Evolutionary conservation across 2,113 vertebrate genomes (phyloP).

Genomic region (Ploceus nigricollis): DNA sequence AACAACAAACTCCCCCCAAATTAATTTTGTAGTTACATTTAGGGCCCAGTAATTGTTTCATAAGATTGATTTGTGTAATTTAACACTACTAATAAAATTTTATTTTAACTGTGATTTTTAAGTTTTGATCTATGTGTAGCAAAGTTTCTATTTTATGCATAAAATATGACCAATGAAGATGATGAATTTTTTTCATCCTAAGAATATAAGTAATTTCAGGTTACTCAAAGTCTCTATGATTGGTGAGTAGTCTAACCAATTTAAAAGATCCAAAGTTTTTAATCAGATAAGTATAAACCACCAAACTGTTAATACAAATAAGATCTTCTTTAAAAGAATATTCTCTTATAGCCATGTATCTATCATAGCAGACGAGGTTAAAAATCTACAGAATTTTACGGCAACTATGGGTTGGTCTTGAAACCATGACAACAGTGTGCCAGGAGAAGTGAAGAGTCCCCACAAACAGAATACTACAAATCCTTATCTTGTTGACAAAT

Average conservation of each 20-base stretch:
- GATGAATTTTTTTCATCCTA: background rate
- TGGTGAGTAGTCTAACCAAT: background rate
- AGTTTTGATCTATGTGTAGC: background rate
- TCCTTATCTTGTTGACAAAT: background rate
- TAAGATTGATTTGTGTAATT: background rate
- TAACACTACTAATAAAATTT: background rate
- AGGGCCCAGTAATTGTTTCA: background rate
- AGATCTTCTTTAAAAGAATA: background rate
- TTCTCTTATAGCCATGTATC: background rate
- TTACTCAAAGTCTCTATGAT: background rate
- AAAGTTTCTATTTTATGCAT: background rate
- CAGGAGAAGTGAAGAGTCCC: background rate
- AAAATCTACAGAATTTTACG: background rate
- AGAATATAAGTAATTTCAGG: background rate
- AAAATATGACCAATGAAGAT: background rate
- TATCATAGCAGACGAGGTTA: background rate
- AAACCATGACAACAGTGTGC: background rate
- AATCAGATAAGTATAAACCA: background rate
- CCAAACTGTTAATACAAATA: background rate
- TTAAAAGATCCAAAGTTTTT: background rate
- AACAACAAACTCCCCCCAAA: accelerated
- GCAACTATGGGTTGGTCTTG: background rate
- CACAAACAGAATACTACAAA: background rate
- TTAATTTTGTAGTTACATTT: background rate
- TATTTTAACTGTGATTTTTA: background rate